A percentile compares a stretch with the other conserved stretches of the same genome.
Evolutionary conservation across 2,888 invertebrate species (phyloP).

Genomic region (Nemoura dubitans): DNA sequence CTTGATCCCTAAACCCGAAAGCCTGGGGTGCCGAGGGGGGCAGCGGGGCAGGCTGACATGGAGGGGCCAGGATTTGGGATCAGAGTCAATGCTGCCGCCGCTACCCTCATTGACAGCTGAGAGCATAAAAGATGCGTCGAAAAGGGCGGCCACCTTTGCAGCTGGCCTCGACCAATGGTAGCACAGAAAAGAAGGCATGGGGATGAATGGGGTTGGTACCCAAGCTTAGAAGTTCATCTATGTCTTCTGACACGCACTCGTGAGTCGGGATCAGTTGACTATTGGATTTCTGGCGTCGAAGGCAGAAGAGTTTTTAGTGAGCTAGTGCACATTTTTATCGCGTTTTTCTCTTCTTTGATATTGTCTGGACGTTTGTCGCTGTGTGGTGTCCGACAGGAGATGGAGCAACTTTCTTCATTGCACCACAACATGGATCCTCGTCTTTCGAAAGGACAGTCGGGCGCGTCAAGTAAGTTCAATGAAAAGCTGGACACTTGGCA

Average conservation of each 20-base stretch:
- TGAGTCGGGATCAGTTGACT: slow-evolving; percentile 24
- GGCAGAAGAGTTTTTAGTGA: neutral
- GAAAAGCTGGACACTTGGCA: no score
- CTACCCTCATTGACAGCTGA: slow-evolving; percentile 41
- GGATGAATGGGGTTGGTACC: slow-evolving; percentile 37
- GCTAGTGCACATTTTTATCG: neutral
- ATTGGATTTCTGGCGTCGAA: slow-evolving; percentile 19
- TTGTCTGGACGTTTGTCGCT: neutral
- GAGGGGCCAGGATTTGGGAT: slow-evolving; percentile 36
- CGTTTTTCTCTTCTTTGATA: neutral
- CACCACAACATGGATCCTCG: slow-evolving; percentile 46
- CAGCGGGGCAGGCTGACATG: neutral
- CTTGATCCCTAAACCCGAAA: slow-evolving; percentile 1
- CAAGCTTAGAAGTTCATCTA: slow-evolving; percentile 10
- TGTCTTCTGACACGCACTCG: slow-evolving; percentile 22
- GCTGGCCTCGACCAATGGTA: slow-evolving; percentile 21
- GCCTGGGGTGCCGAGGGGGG: neutral
- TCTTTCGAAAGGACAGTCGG: slow-evolving; percentile 45
- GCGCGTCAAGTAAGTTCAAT: slow-evolving; percentile 49
- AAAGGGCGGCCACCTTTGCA: slow-evolving; percentile 36
- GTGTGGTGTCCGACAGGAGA: slow-evolving; percentile 14
- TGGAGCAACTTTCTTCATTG: slow-evolving; percentile 43
- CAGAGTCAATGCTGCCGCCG: slow-evolving; percentile 29
- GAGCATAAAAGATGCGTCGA: slow-evolving; percentile 35
- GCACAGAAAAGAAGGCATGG: slow-evolving; percentile 7